Percentiles rank a stretch among this genome's conserved stretches.
phyloP scores from a whole-genome alignment of 2,888 invertebrate species.

The Patella depressa region DNA sequence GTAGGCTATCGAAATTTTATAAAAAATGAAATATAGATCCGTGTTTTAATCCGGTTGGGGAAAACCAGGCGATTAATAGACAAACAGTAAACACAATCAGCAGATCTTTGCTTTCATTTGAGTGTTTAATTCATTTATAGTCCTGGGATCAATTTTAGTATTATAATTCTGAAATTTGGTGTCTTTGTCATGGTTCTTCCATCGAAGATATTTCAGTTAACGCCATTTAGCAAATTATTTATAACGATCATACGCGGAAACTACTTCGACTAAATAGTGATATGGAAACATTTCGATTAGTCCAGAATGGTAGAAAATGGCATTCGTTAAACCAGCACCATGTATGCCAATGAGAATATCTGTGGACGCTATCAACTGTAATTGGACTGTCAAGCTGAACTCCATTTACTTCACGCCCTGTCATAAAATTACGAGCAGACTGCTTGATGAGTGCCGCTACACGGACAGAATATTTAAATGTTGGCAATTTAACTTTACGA shows the following conservation, averaged over 20 bases:
- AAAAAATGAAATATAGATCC: too few relatives aligned
- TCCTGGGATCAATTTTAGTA: constrained; percentile 53
- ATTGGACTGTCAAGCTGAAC: constrained; percentile 65
- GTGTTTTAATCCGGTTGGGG: too few relatives aligned
- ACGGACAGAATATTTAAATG: constrained; percentile 59
- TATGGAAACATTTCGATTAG: constrained; percentile 64
- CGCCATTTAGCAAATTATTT: constrained; percentile 66
- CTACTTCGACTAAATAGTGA: constrained; percentile 35
- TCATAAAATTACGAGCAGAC: constrained; percentile 39
- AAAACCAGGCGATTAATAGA: too few relatives aligned
- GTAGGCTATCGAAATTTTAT: too few relatives aligned
- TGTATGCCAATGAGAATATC: constrained; percentile 70
- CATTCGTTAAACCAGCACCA: constrained; percentile 68
- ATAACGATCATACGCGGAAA: constrained; percentile 58
- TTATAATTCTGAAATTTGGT: constrained; percentile 47
- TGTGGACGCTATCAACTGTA: constrained; percentile 54
- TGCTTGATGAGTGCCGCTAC: constrained; percentile 61
- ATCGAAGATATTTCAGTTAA: constrained; percentile 57
- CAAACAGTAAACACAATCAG: background rate
- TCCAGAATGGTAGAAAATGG: constrained; percentile 61
- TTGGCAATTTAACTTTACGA: constrained; percentile 49
- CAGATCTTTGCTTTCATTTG: constrained; percentile 26
- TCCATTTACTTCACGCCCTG: constrained; percentile 46
- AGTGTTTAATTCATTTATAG: constrained; percentile 27
- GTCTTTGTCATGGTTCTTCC: constrained; percentile 59